Conservation (phyloP, 2,888 invertebrate genomes). For the Philopedon plagiatum region DNA sequence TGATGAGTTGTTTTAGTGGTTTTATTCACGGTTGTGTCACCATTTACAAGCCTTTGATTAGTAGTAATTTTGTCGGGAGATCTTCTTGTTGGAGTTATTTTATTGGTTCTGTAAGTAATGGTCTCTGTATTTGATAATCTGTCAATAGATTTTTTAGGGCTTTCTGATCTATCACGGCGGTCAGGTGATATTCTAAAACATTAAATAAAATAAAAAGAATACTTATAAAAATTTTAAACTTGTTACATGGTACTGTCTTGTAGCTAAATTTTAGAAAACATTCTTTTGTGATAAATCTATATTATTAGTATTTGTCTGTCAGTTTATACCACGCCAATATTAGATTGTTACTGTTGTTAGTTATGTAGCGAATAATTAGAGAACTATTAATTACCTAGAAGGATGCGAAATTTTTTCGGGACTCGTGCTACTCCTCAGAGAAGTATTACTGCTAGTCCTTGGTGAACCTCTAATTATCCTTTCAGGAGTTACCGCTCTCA, state of each 20-base stretch:
- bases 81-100: constrained; percentile 33
- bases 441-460: constrained; percentile 71
- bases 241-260: no score
- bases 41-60: constrained; percentile 18
- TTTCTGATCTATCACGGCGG: constrained; percentile 52
- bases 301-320: no score
- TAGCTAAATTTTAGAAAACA: no score
- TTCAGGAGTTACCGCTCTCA: constrained; percentile 77
- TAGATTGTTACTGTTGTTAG: no score
- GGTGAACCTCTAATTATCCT: constrained; percentile 57
- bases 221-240: no score
- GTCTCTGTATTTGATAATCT: constrained; percentile 60
- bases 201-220: constrained; percentile 26
- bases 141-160: constrained; percentile 57
- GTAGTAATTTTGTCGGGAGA: constrained; percentile 37
- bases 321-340: no score
- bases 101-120: constrained; percentile 53
- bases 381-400: constrained; percentile 55
- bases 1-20: constrained; percentile 33
- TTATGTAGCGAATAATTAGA: no score
- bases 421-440: constrained; percentile 71
- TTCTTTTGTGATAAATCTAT: no score
- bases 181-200: constrained; percentile 59
- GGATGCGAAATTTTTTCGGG: constrained; percentile 62
- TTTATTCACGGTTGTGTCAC: constrained; percentile 7